Base-by-base conservation (phyloP, 2,797 vertebrate species). In the Hypotaenidia okinawae region DNA sequence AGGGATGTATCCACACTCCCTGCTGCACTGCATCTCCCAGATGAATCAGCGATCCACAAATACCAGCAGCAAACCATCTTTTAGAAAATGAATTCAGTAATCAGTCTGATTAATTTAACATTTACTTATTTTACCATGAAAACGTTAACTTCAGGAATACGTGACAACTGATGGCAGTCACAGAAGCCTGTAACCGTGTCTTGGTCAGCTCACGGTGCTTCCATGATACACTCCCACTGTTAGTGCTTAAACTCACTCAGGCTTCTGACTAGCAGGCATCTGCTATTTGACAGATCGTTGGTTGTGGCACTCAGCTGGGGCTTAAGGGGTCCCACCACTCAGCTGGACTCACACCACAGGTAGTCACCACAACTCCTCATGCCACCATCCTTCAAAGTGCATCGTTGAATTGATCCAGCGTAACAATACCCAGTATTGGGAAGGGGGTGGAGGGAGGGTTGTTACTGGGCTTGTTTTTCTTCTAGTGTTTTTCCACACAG, bases 81-180 rank as follows among this genome's bases (percentile, higher is more conserved):
- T 95, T 85, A 91, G 84, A 79, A 92, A 97, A 94, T 32, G 35
- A 95, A 83, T 37, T 81, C 49, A 72, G n/a, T 66, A 93, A 92
- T 93, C 87, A 92, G 51, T 54, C 90, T 91, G 91, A 90, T 95
- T 95, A 96, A 96, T 91, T 96, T 93, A 90, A 95, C 76, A 66
- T 90, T 93, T 87, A 66, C 67, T 74, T 84, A 91, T 91, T 97
- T 97, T 96, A 87, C 96, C 32, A 23, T 39, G 74, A 59, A 92
- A 95, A 91, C 43, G 91, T 94, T 82, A 93, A 72, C 64, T 91
- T 72, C 25, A 64, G 75, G 63, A 87, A 67, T 81, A 90, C 11
- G 27, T 84, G 75, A 94, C 89, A 91, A 95, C 72, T 33, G 62
- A 87, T 75, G 35, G 77, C 94, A 93, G 82, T 90, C 79, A 80